Base-by-base conservation (phyloP, 2,113 vertebrate species). In the Spea bombifrons region DNA sequence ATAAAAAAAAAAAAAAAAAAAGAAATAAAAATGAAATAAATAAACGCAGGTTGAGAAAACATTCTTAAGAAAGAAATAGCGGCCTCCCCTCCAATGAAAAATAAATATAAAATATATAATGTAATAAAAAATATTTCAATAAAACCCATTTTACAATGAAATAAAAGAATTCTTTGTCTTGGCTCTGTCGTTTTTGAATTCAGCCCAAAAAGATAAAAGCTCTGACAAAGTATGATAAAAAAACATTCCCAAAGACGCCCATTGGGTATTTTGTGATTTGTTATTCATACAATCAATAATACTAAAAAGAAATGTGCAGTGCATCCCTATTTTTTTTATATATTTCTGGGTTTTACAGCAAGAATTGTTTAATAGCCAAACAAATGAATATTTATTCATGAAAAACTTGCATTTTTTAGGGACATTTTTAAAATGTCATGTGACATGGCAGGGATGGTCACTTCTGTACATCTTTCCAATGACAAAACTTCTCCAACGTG, bases 221-320 rank as follows among this genome's bases (percentile, higher is more conserved):
- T 50, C 44, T 52, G 67, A 15, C 66, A 45, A 17, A 15, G 44
- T 12, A 47, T 66, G 63, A 79, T 59, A 66, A 70, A 50, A 50
- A 49, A 73, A 73, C 49, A 67, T 66, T 79, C 73, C 43, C 70
- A 79, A 79, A 61, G 70, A 73, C 70, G 72, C 70, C 43, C 55
- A 16, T 9, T 48, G 52, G 8, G 0, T 53, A 63, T 78, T 65
- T 16, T 65, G 13, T n/a, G 49, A 66, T 30, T 73, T 43, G 67
- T 73, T 79, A 66, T 73, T 73, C 61, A 66, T 17, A 17, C 45
- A 46, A 43, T 53, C 46, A 59, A 66, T 57, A 67, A 17, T 71
- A 30, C 30, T 74, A 17, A 10, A 3, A 17, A 44, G 53, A 49
- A 15, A 78, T 78, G 68, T 72, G 76, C 16, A 65, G 17, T 9